Evolutionary conservation across 2,888 invertebrate species (phyloP), one percentile per base, ranked within the genome.

Genomic region (Chloroclysta siterata): DNA sequence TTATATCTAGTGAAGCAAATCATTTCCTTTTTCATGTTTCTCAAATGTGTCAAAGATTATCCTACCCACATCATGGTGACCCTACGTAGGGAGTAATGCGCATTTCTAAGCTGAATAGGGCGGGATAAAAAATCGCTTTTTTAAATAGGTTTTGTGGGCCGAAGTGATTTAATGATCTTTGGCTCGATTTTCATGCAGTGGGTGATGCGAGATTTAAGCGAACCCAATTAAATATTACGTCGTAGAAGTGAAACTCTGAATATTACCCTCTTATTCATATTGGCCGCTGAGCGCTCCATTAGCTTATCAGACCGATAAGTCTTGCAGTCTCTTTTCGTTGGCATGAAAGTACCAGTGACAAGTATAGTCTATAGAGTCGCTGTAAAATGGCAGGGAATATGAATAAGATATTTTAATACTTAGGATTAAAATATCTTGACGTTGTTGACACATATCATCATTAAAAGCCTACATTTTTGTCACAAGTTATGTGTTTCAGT

Each of bases 161-260:
- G 85, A 82, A 87, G 88, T 87, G 92, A 90, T 93, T 91, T 90
- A 91, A 90, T 88, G 91, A 89, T 84, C 81, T 76, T 77, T 72
- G 54, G 68, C 79, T 69, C 81, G 72, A 84, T 89, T 88, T 81
- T 77, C 77, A 91, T 90, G 87, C 91, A 78, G 79, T 78, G 78
- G 77, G 82, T 89, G 87, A 86, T 83, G 85, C 81, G 84, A 79
- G 81, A 80, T 84, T 85, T 85, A 33, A 44, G 15, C 14, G 14
- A 33, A 28, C 4, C 3, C 22, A 13, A 29, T 3, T 15, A 39
- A n/a, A 15, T n/a, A 52, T 14, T 55, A 28, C 6, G 33, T 3
- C n/a, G 10, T 50, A 64, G 64, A 64, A 53, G 22, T 22, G 64
- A 60, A 53, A 53, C 42, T 51, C 11, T 51, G 10, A 7, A 2